Conservation (phyloP, 2,888 invertebrate species). For the Megalurothrips usitatus region DNA sequence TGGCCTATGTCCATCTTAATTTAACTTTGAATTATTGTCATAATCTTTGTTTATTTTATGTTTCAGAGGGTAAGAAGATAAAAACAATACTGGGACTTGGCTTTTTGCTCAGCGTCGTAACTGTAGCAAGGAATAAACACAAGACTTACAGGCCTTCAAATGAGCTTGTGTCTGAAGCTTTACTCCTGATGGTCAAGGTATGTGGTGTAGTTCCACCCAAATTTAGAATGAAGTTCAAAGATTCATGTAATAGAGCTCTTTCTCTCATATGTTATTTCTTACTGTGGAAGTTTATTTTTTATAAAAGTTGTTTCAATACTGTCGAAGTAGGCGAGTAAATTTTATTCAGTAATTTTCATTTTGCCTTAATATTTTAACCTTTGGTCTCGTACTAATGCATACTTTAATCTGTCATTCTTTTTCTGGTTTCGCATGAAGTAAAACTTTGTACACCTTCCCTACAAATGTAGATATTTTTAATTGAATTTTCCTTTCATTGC, state of each 20-base stretch:
- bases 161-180: background rate
- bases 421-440: too few relatives aligned
- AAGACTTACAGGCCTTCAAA: constrained; percentile 18
- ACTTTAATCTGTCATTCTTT: too few relatives aligned
- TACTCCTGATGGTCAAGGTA: constrained; percentile 6
- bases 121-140: background rate
- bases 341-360: background rate
- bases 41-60: background rate
- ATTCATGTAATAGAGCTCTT: background rate
- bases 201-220: background rate
- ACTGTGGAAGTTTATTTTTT: background rate
- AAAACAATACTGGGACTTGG: background rate
- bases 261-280: background rate
- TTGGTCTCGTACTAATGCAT: too few relatives aligned
- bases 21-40: background rate
- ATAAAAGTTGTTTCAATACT: background rate
- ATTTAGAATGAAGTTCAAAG: background rate
- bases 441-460: too few relatives aligned
- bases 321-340: background rate
- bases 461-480: too few relatives aligned
- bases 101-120: background rate
- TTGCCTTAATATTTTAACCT: background rate
- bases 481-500: too few relatives aligned
- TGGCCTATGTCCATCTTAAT: background rate
- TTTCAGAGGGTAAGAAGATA: constrained; percentile 11